Base-by-base conservation (phyloP, 2,113 vertebrate genomes). In the Notothenia coriiceps region DNA sequence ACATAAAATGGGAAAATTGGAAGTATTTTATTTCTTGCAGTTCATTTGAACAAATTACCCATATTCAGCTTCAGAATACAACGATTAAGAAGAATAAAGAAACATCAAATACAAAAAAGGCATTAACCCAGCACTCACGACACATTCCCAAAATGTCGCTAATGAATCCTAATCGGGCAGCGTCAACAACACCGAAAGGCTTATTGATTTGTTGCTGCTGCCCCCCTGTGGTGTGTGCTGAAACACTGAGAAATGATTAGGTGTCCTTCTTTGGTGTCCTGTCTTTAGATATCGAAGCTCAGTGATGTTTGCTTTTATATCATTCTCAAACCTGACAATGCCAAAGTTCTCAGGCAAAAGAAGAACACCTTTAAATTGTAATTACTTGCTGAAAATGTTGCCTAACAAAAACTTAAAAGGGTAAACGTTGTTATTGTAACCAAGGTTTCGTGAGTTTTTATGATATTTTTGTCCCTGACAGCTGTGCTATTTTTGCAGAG, bases 191-290 rank as follows among this genome's bases (percentile, higher is more conserved):
- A 40, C 49, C n/a, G 18, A 52, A 8, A 10, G 5, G 5, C 11
- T 5, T 4, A 22, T 60, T 80, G 11, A 59, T 20, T 73, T 77
- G 79, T 69, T 70, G 86, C 14, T 88, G 54, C 63, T 77, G 82
- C 86, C 87, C 68, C 69, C 87, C 52, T 79, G 29, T 86, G 84
- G 73, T 75, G 35, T 52, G n/a, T 9, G 1, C 0, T 77, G 25
- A 33, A 75, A 74, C 33, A 74, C 4, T 18, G 20, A 52, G 11
- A 76, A 22, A 49, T 17, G 0, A 47, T 40, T 40, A 7, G 35
- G 29, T 25, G 25, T 25, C 25, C 2, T 25, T 25, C 25, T 29
- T 29, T 20, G 4, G 1, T 65, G n/a, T 49, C 17, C 33, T 35
- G 2, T 25, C 5, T 80, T 69, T 51, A 1, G 0, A 65, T 12